phyloP scores from a whole-genome alignment of 2,797 vertebrate species.

The Acanthopagrus latus region DNA sequence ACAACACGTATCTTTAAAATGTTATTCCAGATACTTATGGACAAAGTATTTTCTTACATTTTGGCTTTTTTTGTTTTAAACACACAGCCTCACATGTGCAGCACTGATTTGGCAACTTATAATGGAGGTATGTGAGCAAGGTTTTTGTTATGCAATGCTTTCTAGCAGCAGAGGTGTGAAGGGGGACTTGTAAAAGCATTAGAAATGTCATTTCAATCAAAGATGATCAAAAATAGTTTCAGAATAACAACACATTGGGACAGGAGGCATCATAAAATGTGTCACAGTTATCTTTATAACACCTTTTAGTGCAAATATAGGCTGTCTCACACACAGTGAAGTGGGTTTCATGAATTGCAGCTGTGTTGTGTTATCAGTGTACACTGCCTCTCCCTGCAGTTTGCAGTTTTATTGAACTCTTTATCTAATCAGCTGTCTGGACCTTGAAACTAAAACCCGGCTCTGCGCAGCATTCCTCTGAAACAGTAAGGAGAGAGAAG shows the following conservation, averaged over 20 bases:
- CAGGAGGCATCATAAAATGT: background rate
- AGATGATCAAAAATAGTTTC: background rate
- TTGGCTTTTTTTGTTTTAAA: background rate
- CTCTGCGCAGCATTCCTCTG: constrained; percentile 60
- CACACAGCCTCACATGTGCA: background rate
- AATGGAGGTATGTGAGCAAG: background rate
- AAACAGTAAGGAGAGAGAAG: constrained; percentile 34
- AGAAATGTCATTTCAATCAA: background rate
- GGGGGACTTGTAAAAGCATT: background rate
- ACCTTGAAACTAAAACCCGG: constrained; percentile 77
- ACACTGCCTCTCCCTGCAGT: constrained; percentile 55
- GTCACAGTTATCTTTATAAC: constrained; percentile 11
- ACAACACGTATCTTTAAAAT: background rate
- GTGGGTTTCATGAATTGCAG: constrained; percentile 36
- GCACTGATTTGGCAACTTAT: background rate
- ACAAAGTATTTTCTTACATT: background rate
- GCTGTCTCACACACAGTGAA: background rate
- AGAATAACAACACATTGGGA: background rate
- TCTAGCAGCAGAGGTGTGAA: background rate
- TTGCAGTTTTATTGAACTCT: constrained; percentile 73
- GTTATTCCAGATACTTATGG: background rate
- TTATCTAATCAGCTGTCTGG: constrained; percentile 80
- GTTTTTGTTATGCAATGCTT: background rate
- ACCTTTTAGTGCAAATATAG: constrained; percentile 16
- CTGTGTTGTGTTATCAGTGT: constrained; percentile 54